Conservation (phyloP, 2,797 vertebrate genomes). For the Onychomys leucogaster region DNA sequence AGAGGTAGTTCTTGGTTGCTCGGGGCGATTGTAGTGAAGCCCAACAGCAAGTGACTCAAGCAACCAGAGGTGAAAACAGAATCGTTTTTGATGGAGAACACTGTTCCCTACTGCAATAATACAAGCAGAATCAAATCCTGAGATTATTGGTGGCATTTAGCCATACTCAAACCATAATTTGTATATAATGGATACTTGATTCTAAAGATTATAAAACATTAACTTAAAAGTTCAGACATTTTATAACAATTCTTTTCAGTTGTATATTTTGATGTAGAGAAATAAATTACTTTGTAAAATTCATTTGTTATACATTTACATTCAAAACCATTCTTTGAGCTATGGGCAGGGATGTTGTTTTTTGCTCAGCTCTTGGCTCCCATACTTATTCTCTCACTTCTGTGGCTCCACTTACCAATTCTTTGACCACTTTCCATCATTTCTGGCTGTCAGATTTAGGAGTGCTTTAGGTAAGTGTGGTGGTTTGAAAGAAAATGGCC, state of each 20-base stretch:
- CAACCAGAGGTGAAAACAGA: neutral
- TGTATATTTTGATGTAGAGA: slow-evolving; percentile 22
- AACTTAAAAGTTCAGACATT: neutral
- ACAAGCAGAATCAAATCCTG: slow-evolving; percentile 16
- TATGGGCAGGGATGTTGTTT: neutral
- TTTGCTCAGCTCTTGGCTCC: neutral
- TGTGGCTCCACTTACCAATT: neutral
- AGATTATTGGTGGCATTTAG: neutral
- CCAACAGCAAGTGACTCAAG: neutral
- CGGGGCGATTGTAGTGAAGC: neutral
- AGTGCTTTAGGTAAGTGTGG: neutral
- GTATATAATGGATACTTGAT: neutral
- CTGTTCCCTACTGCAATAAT: neutral
- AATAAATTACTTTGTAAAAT: slow-evolving; percentile 1
- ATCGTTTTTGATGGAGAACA: neutral
- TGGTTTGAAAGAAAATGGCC: too few species aligned
- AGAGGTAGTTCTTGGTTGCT: neutral
- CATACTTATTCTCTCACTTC: neutral
- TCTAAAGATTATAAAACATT: slow-evolving; percentile 40
- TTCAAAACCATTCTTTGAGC: neutral
- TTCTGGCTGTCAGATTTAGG: slow-evolving; percentile 18
- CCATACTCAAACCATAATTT: slow-evolving; percentile 12
- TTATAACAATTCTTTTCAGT: neutral
- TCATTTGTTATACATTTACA: slow-evolving; percentile 9
- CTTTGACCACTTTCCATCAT: neutral